Base-by-base conservation (phyloP, 2,888 invertebrate species). In the Phaedon cochleariae region DNA sequence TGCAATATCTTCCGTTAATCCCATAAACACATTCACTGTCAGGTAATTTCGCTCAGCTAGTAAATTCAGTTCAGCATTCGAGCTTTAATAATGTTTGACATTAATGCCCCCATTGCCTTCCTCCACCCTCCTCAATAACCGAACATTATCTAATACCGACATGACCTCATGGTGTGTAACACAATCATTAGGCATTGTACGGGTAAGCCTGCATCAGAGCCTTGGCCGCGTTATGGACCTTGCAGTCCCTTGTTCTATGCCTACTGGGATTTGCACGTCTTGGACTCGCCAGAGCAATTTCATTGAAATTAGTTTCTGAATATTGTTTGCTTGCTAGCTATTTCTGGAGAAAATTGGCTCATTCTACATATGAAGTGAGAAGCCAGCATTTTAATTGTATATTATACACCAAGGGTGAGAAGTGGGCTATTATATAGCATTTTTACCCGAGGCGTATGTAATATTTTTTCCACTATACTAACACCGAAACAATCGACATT, bases 91-190 rank as follows among this genome's bases (percentile, higher is more conserved):
- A 71, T 72, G 73, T 77, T 76, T 77, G 78, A 78, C 79, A 77
- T 71, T 78, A 78, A 78, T 77, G 70, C 77, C 73, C 64, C 68
- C 62, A 69, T 52, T 70, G 69, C 78, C 76, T 15, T 15, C 74
- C 76, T 72, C 55, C 71, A 67, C 77, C 76, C 74, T 76, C 73
- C 72, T 76, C 80, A 77, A 79, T 79, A 79, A 76, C 75, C 77
- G 75, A 76, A 77, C 74, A 76, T 77, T 73, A 74, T 76, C 76
- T 80, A 79, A 79, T 78, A 72, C 78, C 73, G 72, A 80, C 80
- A 80, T 73, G 79, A 80, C 79, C 79, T 78, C 79, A 78, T 76
- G 73, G 73, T 74, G 77, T 75, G 79, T 75, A 77, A 80, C 79
- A 79, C 77, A 73, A 76, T 78, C 78, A 80, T 80, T 80, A 78